phyloP scores from a whole-genome alignment of 2,113 vertebrate genomes.

The Chaetodon trifascialis region DNA sequence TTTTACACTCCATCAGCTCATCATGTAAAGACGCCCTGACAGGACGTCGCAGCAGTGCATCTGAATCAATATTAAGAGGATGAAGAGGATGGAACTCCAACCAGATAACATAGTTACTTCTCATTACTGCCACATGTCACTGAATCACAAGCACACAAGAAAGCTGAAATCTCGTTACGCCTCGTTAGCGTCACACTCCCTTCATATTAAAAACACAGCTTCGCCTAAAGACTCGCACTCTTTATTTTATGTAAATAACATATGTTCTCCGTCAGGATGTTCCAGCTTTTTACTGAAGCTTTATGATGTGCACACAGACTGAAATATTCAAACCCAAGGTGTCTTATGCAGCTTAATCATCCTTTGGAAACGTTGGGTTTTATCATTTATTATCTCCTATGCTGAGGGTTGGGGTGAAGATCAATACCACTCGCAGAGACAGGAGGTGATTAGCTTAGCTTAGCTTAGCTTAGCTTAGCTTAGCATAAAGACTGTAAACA shows the following conservation, averaged over 20 bases:
- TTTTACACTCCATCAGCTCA: constrained; percentile 29
- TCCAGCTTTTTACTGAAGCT: not conserved
- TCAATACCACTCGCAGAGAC: too few species aligned
- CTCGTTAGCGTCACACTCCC: not conserved
- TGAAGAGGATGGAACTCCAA: constrained; percentile 41
- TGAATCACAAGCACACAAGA: constrained; percentile 33
- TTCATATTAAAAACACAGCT: not conserved
- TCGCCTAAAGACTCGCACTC: not conserved
- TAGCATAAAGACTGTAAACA: not conserved
- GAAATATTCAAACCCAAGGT: not conserved
- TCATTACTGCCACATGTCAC: constrained; percentile 34
- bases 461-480: constrained; percentile 1
- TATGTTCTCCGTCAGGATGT: not conserved
- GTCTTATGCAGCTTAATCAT: not conserved
- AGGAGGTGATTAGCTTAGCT: not conserved
- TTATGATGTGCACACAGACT: not conserved
- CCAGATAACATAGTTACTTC: constrained; percentile 53
- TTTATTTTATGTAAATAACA: not conserved
- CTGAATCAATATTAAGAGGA: constrained; percentile 60
- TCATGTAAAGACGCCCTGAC: constrained; percentile 35
- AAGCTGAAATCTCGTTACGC: constrained; percentile 3
- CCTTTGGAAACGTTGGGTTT: not conserved
- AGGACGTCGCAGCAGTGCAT: constrained; percentile 26
- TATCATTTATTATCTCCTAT: not conserved
- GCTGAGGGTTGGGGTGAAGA: too few species aligned